Percentiles rank a stretch among this genome's conserved stretches.
Evolutionary conservation across 2,797 vertebrate species (phyloP).

Genomic region (Trachurus trachurus): DNA sequence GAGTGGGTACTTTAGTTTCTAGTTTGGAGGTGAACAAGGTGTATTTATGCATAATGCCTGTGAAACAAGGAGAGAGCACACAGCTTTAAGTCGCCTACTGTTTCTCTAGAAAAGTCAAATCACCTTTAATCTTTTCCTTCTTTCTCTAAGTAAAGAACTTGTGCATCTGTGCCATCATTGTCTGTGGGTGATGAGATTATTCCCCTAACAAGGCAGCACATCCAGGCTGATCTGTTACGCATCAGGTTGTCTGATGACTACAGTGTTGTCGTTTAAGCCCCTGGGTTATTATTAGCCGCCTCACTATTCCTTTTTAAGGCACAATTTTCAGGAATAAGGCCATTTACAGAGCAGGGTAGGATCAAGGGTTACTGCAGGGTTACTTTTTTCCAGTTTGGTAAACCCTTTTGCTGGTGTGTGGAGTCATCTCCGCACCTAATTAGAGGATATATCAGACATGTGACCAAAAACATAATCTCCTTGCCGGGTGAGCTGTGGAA

Average conservation of each 20-base stretch:
- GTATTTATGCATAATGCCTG: no score
- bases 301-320: constrained; percentile 85
- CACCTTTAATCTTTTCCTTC: no score
- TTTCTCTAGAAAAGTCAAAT: no score
- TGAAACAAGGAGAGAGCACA: no score
- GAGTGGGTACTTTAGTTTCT: neutral
- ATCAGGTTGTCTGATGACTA: constrained; percentile 78
- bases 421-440: constrained; percentile 70
- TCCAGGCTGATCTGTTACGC: constrained; percentile 75
- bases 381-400: constrained; percentile 75
- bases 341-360: constrained; percentile 73
- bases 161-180: constrained; percentile 51
- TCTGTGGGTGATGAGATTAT: constrained; percentile 72
- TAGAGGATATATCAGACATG: constrained; percentile 72
- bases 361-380: constrained; percentile 74
- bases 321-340: constrained; percentile 70
- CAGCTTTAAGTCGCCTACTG: neutral
- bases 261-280: constrained; percentile 75
- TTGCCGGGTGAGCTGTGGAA: constrained; percentile 64
- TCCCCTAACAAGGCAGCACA: constrained; percentile 81
- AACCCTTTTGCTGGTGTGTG: constrained; percentile 59
- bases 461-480: constrained; percentile 74
- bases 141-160: constrained; percentile 19
- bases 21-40: neutral
- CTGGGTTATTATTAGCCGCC: constrained; percentile 81